Evolutionary conservation across 2,113 vertebrate species (phyloP), one percentile per base, ranked within the genome.

Genomic region (Synchiropus splendidus): DNA sequence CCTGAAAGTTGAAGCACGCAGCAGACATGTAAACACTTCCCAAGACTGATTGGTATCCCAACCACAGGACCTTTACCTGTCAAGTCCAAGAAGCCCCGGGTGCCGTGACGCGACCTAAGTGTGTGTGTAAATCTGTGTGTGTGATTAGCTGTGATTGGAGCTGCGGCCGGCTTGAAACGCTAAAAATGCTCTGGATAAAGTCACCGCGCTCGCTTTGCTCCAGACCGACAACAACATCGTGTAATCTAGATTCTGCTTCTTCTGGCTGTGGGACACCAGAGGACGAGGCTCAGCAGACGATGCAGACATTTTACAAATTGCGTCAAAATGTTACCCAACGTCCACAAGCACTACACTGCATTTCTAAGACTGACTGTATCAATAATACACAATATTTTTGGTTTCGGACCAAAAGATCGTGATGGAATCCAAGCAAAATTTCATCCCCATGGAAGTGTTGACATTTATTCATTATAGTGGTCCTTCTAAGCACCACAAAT

Each of bases 51-150:
- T 80, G 71, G 75, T 62, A 69, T 72, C 78, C 74, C 55, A 64
- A 80, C 80, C 80, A 65, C 80, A 77, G 61, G 77, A 80, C 75
- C 67, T 61, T 70, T 79, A 72, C 74, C 75, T 78, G 80, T 82
- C 80, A 80, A 54, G 65, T 67, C 75, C 21, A 35, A 58, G 58
- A 59, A 80, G 45, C 9, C 45, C 38, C 43, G 31, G 39, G 59
- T 14, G 36, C 61, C 64, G 40, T 82, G 80, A 82, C 72, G 77
- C 58, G 67, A 55, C 45, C 57, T 58, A 34, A 49, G 63, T 56
- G 53, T 37, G 45, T 56, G 40, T 16, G 37, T 54, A 42, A 16
- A 39, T 54, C 54, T 47, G 36, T 54, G 42, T 31, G 38, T 57
- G 57, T 82, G 80, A 83, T 83, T 83, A 75, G 68, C 40, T 50